phyloP scores from a whole-genome alignment of 2,888 invertebrate genomes.

The Trilocha varians region DNA sequence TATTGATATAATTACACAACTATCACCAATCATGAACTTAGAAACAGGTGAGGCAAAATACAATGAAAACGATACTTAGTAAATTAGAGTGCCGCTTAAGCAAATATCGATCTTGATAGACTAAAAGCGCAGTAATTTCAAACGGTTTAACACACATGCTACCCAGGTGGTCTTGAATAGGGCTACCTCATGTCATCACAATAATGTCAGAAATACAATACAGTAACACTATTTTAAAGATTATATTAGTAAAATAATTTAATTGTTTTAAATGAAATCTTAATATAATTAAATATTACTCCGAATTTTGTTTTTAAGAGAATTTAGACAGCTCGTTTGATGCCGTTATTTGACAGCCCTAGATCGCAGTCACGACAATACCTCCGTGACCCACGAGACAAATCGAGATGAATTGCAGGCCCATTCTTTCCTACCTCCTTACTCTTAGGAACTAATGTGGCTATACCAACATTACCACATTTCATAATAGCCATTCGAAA shows the following conservation, averaged over 20 bases:
- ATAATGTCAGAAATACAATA: no score
- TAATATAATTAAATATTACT: no score
- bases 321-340: no score
- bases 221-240: no score
- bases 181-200: not conserved
- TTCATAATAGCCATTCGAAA: constrained; percentile 27
- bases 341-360: constrained; percentile 5
- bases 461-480: constrained; percentile 30
- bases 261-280: no score
- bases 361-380: constrained; percentile 46
- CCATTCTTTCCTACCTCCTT: constrained; percentile 40
- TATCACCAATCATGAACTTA: no score
- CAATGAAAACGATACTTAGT: no score
- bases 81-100: not conserved
- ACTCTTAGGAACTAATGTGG: constrained; percentile 28
- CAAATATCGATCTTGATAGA: not conserved
- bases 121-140: not conserved
- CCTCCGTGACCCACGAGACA: constrained; percentile 59
- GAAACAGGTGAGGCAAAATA: no score
- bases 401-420: constrained; percentile 66
- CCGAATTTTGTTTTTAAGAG: no score
- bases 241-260: no score
- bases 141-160: not conserved
- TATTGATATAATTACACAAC: no score
- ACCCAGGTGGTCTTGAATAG: not conserved